Conservation (phyloP, 1,140 invertebrate species). For the Pinna nobilis region DNA sequence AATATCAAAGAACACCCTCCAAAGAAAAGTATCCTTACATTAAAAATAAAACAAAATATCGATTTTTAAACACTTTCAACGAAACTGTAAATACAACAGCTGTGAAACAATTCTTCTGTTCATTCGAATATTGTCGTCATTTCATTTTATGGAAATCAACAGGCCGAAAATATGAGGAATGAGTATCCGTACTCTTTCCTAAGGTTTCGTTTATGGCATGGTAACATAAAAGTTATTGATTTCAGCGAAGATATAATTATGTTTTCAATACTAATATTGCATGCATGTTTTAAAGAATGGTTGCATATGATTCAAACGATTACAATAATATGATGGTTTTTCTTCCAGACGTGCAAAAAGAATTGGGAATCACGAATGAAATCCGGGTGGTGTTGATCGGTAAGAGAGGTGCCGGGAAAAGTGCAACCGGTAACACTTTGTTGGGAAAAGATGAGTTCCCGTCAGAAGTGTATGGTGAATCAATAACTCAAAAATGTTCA, state of each 20-base stretch:
- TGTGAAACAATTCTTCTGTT: too few species aligned
- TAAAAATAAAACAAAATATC: too few species aligned
- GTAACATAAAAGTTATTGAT: too few species aligned
- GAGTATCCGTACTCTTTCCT: too few species aligned
- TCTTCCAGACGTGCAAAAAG: neutral
- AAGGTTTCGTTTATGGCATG: too few species aligned
- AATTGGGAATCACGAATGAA: slow-evolving; percentile 13
- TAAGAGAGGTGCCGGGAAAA: slow-evolving; percentile 29
- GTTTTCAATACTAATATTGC: neutral
- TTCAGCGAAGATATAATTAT: neutral
- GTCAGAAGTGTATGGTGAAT: neutral
- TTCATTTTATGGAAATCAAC: too few species aligned
- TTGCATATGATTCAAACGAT: neutral
- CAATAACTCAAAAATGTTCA: slow-evolving; percentile 15
- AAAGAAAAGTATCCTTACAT: too few species aligned
- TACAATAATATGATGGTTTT: neutral
- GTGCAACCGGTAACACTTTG: slow-evolving; percentile 29
- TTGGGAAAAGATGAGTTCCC: neutral
- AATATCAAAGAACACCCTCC: too few species aligned
- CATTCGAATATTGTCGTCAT: too few species aligned
- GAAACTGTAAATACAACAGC: too few species aligned
- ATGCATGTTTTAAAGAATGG: neutral
- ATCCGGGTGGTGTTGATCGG: slow-evolving; percentile 20
- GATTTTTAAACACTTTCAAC: too few species aligned
- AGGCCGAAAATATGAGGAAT: too few species aligned